Percentiles rank a stretch among this genome's conserved stretches.
Evolutionary conservation across 2,888 invertebrate species (phyloP).

Genomic region (Sthenelais limicola): DNA sequence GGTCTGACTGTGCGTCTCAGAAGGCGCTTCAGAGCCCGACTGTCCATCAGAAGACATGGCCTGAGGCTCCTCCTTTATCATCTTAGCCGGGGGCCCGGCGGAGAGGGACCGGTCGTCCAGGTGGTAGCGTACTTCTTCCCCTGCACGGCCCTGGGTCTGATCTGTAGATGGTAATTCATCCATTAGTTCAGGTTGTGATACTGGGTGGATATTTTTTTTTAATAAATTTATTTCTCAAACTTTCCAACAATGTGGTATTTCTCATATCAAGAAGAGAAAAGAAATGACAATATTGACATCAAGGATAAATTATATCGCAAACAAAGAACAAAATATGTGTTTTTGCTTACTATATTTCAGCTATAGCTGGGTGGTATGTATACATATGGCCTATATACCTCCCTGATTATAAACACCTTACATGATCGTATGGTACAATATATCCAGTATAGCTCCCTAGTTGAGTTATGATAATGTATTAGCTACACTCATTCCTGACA

Average conservation of each 20-base stretch:
- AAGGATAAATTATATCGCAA: too few relatives aligned
- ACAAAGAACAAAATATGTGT: too few relatives aligned
- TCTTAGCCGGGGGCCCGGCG: conserved; percentile 1
- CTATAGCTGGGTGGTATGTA: too few relatives aligned
- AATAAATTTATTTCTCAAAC: too few relatives aligned
- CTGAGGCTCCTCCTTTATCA: conserved; percentile 20
- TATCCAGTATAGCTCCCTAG: too few relatives aligned
- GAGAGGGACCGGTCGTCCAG: neutral
- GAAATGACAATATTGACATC: neutral
- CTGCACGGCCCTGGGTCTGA: neutral
- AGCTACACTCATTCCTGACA: too few relatives aligned
- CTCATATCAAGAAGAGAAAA: neutral
- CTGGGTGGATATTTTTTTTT: neutral
- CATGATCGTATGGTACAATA: too few relatives aligned
- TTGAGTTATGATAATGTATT: too few relatives aligned
- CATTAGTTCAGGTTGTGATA: conserved; percentile 1
- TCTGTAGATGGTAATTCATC: neutral
- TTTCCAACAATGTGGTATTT: too few relatives aligned
- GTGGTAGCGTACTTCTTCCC: conserved; percentile 8
- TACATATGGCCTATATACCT: too few relatives aligned
- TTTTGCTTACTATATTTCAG: too few relatives aligned
- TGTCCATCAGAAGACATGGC: neutral
- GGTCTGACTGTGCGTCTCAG: neutral
- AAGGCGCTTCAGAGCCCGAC: neutral
- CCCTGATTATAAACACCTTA: too few relatives aligned